These are phyloP conservation scores for Nipponacmea schrenckii DNA, from an alignment of 2,888 invertebrate species.

Conservation along the genomic window DNA sequence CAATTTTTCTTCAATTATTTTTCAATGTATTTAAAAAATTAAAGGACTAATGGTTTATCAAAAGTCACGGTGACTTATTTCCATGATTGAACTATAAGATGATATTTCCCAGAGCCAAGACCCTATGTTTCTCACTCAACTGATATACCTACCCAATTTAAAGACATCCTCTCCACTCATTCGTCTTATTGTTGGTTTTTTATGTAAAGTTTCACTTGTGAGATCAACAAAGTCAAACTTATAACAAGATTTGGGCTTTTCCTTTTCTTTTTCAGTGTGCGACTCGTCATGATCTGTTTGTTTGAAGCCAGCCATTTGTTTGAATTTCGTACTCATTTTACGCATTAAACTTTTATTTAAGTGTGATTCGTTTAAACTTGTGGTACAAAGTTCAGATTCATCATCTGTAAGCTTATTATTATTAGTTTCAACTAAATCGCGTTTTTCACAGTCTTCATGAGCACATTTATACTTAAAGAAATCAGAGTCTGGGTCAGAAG, in stretches of 20 bases:
- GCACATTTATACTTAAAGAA: background rate
- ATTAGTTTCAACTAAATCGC: background rate
- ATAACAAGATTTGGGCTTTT: constrained; percentile 22
- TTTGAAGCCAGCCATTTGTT: constrained; percentile 36
- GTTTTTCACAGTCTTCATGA: background rate
- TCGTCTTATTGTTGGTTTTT: constrained; percentile 41
- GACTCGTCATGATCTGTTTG: constrained; percentile 15
- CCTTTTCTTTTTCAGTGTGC: constrained; percentile 36
- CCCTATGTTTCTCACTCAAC: too few species aligned
- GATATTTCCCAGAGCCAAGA: too few species aligned
- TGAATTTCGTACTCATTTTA: constrained; percentile 52
- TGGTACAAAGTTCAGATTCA: background rate
- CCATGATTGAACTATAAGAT: too few species aligned
- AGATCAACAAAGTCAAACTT: constrained; percentile 53
- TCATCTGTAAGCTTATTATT: background rate
- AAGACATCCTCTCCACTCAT: constrained; percentile 41
- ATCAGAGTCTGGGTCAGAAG: constrained; percentile 27
- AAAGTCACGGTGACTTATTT: too few species aligned
- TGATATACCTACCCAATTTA: constrained; percentile 6
- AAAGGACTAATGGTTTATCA: too few species aligned
- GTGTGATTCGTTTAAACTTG: background rate
- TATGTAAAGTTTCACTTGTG: constrained; percentile 40
- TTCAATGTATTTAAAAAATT: too few species aligned
- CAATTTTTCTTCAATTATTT: too few species aligned
- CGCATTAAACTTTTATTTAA: constrained; percentile 37